Evolutionary conservation across 2,797 vertebrate genomes (phyloP).

Genomic region (Emys orbicularis): DNA sequence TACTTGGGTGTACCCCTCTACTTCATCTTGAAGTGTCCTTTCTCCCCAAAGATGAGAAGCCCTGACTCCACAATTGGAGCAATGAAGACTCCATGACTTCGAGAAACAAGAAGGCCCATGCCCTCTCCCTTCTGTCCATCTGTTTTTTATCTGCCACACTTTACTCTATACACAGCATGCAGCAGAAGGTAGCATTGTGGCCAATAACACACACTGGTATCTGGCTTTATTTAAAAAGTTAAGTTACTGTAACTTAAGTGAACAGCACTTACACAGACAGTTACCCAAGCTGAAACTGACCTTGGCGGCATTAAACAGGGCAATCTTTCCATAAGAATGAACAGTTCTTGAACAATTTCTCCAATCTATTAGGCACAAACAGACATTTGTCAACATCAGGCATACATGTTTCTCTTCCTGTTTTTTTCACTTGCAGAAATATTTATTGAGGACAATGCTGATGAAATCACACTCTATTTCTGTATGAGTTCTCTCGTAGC

Average conservation of each 20-base stretch:
- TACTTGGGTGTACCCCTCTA: background rate
- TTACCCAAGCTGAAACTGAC: constrained; percentile 71
- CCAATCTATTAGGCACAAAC: constrained; percentile 56
- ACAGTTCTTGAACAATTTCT: constrained; percentile 66
- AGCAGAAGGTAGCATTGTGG: fast-evolving
- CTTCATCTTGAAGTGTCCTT: background rate
- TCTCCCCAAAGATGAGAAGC: background rate
- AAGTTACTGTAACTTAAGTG: constrained; percentile 40
- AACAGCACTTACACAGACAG: constrained; percentile 38
- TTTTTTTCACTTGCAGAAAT: constrained; percentile 53
- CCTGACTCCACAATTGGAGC: background rate
- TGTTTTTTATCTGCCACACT: background rate
- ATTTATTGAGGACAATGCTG: constrained; percentile 47
- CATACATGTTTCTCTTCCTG: constrained; percentile 39
- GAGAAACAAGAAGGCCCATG: background rate
- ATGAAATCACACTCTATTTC: constrained; percentile 21
- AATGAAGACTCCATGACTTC: background rate
- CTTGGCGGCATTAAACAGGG: constrained; percentile 58
- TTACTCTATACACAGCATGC: background rate
- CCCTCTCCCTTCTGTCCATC: background rate
- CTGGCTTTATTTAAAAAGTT: constrained; percentile 48
- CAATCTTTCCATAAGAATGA: constrained; percentile 78
- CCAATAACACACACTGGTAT: background rate
- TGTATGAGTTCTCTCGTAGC: background rate
- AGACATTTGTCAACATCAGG: constrained; percentile 56